A percentile compares a stretch with the other conserved stretches of the same genome.
These are phyloP conservation scores for Chaetogeoica ovagalla DNA, from an alignment of 2,888 invertebrate genomes.

Conservation along the genomic window DNA sequence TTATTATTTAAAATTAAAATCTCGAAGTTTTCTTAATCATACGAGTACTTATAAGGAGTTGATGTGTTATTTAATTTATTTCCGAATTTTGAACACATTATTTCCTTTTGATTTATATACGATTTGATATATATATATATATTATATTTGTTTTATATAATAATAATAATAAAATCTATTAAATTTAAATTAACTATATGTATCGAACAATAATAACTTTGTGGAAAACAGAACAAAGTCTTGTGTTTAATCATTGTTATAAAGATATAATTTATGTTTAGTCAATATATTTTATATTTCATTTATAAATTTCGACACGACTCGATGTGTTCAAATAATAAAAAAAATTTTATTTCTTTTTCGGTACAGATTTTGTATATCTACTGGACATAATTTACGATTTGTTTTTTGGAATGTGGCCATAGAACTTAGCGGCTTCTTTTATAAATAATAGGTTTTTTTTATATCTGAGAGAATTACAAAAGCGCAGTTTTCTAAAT, in stretches of 20 bases:
- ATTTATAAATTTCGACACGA: neutral
- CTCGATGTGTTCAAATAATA: neutral
- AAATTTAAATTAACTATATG: no score
- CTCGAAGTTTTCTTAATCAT: no score
- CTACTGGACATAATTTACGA: constrained; percentile 13
- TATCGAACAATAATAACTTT: no score
- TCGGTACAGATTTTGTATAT: neutral
- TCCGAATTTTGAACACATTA: no score
- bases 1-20: no score
- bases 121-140: no score
- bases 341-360: neutral
- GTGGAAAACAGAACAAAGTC: no score
- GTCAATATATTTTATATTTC: neutral
- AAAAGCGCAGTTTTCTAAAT: constrained; percentile 32
- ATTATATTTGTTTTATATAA: no score
- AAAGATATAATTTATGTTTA: neutral
- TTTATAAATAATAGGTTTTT: constrained; percentile 29
- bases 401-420: constrained; percentile 1
- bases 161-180: no score
- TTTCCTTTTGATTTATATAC: no score
- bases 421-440: constrained; percentile 16
- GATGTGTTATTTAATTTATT: no score
- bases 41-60: no score
- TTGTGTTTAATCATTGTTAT: neutral
- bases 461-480: constrained; percentile 20